Conservation (phyloP, 2,797 vertebrate genomes). For the Protonibea diacanthus region DNA sequence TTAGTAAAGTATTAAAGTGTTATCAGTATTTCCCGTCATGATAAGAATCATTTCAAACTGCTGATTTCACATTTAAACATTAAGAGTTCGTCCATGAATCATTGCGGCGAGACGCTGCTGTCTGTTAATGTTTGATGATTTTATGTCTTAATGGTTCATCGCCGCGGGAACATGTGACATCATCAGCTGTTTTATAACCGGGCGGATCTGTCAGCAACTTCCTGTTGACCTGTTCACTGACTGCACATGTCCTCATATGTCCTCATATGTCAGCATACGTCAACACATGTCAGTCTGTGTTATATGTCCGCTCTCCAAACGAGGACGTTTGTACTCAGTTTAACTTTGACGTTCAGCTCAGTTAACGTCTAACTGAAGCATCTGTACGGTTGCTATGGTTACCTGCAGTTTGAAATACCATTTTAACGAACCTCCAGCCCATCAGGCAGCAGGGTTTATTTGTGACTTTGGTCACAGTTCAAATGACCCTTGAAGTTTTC, state of each 20-base stretch:
- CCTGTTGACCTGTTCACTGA: constrained; percentile 5
- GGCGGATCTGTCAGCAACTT: constrained; percentile 1
- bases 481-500: neutral
- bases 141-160: constrained; percentile 36
- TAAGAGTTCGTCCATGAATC: constrained; percentile 13
- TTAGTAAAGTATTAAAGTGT: neutral
- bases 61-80: constrained; percentile 11
- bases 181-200: constrained; percentile 5
- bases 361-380: neutral
- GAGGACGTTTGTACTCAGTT: neutral
- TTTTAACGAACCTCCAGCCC: neutral
- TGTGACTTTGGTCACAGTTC: too few relatives aligned
- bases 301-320: neutral
- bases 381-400: constrained; percentile 7
- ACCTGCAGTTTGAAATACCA: neutral
- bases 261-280: neutral
- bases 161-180: constrained; percentile 18
- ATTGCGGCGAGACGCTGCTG: neutral
- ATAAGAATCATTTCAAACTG: neutral
- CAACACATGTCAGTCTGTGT: neutral
- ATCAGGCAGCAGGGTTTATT: neutral
- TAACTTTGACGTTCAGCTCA: neutral
- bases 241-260: neutral
- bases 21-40: neutral
- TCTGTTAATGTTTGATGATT: constrained; percentile 66